phyloP scores from a whole-genome alignment of 2,888 invertebrate species.

The Adineta ricciae region DNA sequence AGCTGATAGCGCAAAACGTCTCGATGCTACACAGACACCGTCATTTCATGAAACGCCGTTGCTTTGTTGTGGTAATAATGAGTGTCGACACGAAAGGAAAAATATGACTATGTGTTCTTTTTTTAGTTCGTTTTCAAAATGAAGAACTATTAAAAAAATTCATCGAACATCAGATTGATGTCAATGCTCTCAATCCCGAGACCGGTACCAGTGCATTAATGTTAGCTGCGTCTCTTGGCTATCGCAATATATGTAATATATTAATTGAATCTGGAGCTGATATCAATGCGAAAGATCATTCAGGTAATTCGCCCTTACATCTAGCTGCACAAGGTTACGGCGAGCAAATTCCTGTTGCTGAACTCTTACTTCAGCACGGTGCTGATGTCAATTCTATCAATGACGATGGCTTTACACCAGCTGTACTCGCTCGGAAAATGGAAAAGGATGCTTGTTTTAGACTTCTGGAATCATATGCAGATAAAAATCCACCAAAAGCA shows the following conservation, averaged over 20 bases:
- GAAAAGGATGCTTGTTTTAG: background rate
- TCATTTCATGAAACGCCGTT: background rate
- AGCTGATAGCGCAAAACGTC: background rate
- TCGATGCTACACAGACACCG: conserved; percentile 14
- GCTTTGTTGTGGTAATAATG: background rate
- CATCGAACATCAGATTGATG: background rate
- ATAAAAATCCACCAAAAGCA: background rate
- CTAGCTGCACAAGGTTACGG: background rate
- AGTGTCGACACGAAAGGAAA: background rate
- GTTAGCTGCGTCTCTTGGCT: background rate
- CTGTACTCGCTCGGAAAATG: background rate
- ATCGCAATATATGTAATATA: background rate
- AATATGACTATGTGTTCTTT: background rate
- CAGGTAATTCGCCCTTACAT: background rate
- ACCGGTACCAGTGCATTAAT: background rate
- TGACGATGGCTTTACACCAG: background rate
- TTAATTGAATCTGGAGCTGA: conserved; percentile 9
- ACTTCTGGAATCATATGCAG: background rate
- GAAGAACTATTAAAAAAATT: background rate
- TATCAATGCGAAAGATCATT: background rate
- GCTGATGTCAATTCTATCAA: background rate
- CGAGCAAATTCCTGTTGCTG: background rate
- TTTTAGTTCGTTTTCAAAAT: conserved; percentile 11
- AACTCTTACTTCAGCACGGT: background rate
- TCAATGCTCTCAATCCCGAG: background rate